phyloP scores from a whole-genome alignment of 2,797 vertebrate genomes.

The Remorina albescens region DNA sequence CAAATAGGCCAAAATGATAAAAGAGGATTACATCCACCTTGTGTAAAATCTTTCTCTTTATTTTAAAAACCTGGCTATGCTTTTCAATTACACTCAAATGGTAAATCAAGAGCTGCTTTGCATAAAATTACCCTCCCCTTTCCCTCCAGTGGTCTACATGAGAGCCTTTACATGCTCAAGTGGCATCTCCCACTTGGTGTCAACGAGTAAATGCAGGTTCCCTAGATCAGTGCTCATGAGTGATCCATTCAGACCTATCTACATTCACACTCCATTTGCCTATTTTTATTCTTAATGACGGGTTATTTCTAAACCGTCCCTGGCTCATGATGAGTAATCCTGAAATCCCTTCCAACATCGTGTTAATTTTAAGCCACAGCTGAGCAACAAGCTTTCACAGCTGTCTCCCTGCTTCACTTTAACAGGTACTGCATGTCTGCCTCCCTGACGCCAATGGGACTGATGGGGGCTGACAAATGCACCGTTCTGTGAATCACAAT shows the following conservation, averaged over 20 bases:
- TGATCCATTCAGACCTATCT: constrained; percentile 30
- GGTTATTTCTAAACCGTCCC: constrained; percentile 68
- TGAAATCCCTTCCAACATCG: constrained; percentile 72
- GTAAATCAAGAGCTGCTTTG: constrained; percentile 47
- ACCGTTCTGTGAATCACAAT: constrained; percentile 72
- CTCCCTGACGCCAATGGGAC: constrained; percentile 55
- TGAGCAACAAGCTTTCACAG: constrained; percentile 80
- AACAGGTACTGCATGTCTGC: constrained; percentile 77
- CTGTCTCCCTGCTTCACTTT: constrained; percentile 79
- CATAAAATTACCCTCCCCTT: constrained; percentile 37
- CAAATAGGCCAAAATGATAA: constrained; percentile 1
- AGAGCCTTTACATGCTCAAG: constrained; percentile 44
- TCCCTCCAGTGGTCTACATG: constrained; percentile 24
- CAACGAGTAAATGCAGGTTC: constrained; percentile 25
- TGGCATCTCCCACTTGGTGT: constrained; percentile 33
- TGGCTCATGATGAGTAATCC: constrained; percentile 77
- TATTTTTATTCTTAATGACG: constrained; percentile 69
- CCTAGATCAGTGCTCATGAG: background rate
- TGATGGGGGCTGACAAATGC: constrained; percentile 67
- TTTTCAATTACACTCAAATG: constrained; percentile 11
- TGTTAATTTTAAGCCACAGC: constrained; percentile 72
- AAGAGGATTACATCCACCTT: background rate
- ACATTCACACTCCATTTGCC: constrained; percentile 61
- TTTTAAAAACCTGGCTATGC: constrained; percentile 14
- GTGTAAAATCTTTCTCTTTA: background rate